These are phyloP conservation scores for Palythoa heliodiscus DNA, from an alignment of 92 coral and sea anemone genomes.

Conservation along the genomic window DNA sequence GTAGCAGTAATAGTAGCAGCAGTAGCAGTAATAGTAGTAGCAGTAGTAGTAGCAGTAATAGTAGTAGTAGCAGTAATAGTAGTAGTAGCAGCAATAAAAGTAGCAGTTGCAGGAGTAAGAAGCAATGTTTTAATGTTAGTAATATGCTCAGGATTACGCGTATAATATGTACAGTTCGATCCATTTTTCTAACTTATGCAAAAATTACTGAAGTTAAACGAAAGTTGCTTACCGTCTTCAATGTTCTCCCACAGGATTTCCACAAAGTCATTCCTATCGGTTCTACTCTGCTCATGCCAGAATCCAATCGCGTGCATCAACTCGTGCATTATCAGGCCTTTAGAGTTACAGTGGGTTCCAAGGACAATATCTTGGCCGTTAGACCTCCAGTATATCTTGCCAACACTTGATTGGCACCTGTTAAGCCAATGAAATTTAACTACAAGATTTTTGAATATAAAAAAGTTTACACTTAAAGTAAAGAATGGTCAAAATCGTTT, in stretches of 20 bases:
- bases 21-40: too few species aligned
- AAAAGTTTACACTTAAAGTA: too few species aligned
- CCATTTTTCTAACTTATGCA: neutral
- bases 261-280: constrained; percentile 82
- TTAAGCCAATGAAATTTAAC: neutral
- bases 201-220: neutral
- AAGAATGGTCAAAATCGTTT: too few species aligned
- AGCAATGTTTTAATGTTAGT: too few species aligned
- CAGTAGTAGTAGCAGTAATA: too few species aligned
- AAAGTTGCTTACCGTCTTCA: constrained; percentile 54
- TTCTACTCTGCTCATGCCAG: constrained; percentile 95
- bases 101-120: too few species aligned
- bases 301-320: constrained; percentile 92
- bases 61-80: too few species aligned
- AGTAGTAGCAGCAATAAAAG: too few species aligned
- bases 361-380: constrained; percentile 80
- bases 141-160: too few species aligned
- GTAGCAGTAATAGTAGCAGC: too few species aligned
- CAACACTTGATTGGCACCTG: constrained; percentile 93
- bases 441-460: too few species aligned
- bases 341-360: constrained; percentile 75
- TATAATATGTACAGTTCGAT: too few species aligned
- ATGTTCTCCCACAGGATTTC: constrained; percentile 96
- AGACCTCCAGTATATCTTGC: constrained; percentile 72
- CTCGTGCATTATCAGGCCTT: constrained; percentile 84